These are phyloP conservation scores for Struthio camelus DNA, from an alignment of 2,113 vertebrate genomes.

Conservation along the genomic window DNA sequence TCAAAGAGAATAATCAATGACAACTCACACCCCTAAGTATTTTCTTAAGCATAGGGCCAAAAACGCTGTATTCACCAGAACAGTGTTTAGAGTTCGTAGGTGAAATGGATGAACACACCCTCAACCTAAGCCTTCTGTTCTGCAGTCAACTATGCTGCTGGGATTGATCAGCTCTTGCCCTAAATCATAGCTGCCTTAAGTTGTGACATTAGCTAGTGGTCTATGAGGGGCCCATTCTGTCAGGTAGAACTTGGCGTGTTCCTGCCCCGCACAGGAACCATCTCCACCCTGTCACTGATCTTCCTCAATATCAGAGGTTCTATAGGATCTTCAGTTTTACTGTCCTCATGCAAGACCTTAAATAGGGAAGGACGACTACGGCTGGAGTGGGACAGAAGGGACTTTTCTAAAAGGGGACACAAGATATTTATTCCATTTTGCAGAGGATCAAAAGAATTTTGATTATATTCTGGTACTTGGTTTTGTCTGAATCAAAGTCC, in stretches of 20 bases:
- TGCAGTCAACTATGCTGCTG: not conserved
- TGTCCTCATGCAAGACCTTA: not conserved
- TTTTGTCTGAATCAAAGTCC: not conserved
- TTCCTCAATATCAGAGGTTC: not conserved
- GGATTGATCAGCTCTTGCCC: not conserved
- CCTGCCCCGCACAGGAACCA: not conserved
- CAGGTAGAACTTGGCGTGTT: not conserved
- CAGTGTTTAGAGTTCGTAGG: not conserved
- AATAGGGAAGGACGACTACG: not conserved
- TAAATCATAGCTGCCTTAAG: not conserved
- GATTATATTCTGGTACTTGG: not conserved
- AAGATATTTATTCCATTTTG: conserved; percentile 14
- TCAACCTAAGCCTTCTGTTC: not conserved
- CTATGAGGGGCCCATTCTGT: not conserved
- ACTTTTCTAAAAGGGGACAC: not conserved
- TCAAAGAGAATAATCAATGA: not conserved
- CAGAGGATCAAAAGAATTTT: not conserved
- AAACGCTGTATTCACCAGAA: not conserved
- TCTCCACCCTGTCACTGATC: not conserved
- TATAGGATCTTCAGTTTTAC: not conserved
- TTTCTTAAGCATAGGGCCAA: not conserved
- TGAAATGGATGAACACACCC: not conserved
- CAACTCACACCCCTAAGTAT: not conserved
- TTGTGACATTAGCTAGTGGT: not conserved
- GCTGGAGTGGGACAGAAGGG: not conserved